Percentiles rank a stretch among this genome's conserved stretches.
Evolutionary conservation across 1,140 invertebrate genomes (phyloP).

Genomic region (Saccostrea cuccullata): DNA sequence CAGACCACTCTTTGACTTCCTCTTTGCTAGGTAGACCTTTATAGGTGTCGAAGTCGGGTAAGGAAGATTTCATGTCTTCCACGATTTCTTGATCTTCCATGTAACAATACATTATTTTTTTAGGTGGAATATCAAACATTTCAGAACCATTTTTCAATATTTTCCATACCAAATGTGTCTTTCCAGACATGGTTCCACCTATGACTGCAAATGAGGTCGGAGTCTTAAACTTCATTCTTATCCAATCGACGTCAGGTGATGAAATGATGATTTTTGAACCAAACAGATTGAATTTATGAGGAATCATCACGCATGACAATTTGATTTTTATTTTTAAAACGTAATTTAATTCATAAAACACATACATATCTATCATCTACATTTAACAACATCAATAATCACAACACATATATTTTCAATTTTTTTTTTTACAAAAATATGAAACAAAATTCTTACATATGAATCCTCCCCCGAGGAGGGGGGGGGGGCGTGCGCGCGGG

Average conservation of each 20-base stretch:
- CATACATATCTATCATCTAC: neutral
- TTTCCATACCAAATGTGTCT: slow-evolving; percentile 14
- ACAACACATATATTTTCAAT: too few relatives aligned
- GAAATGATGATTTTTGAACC: neutral
- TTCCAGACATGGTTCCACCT: slow-evolving; percentile 28
- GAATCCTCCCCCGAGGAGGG: neutral
- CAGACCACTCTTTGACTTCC: slow-evolving; percentile 26
- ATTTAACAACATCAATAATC: too few relatives aligned
- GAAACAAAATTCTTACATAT: slow-evolving; percentile 2
- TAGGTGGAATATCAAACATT: slow-evolving; percentile 37
- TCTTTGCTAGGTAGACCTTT: slow-evolving; percentile 44
- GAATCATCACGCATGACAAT: neutral
- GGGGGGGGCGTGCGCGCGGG: neutral
- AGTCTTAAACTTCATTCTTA: slow-evolving; percentile 16
- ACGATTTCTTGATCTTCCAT: slow-evolving; percentile 23
- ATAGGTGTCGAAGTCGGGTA: neutral
- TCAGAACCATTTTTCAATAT: slow-evolving; percentile 21
- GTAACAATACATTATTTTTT: slow-evolving; percentile 40
- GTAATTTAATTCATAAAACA: neutral
- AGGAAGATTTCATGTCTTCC: slow-evolving; percentile 41
- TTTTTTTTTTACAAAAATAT: neutral
- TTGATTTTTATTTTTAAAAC: neutral
- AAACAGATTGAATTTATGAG: neutral
- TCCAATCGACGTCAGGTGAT: neutral
- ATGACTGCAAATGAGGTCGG: slow-evolving; percentile 20